Evolutionary conservation across 2,888 invertebrate species (phyloP), one percentile per base, ranked within the genome.

Genomic region (Leptinotarsa haldemani): DNA sequence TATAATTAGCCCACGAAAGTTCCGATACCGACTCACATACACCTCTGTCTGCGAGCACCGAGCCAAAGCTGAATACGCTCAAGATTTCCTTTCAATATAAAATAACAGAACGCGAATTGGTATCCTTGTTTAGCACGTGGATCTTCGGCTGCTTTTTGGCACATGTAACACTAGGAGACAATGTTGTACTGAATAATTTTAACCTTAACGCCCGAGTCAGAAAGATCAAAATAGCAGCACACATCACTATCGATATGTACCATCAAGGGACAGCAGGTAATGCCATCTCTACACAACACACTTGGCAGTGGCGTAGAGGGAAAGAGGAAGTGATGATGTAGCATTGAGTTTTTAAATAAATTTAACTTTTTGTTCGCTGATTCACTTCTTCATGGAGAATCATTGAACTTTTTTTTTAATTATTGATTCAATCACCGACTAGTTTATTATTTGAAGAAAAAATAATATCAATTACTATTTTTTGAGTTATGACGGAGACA

Each of bases 1-100:
- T 65, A 18, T 68, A 40, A 56, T 56, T 46, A 56, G 56, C 56
- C 18, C 46, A 56, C 56, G 64, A 67, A 67, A 50, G 18, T 69
- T 72, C 20, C 61, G 48, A 75, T 48, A 52, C 25, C 67, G 74
- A 75, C 70, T 74, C 78, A 78, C 76, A 74, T 74, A 65, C 74
- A 71, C 69, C 52, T 70, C 67, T 69, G 72, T 73, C 73, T 67
- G 71, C 72, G 47, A 71, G 63, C 68, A 65, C 65, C 76, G 78
- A 76, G 78, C 74, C 74, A 74, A 76, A 78, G 76, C 69, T 71
- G 68, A 25, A 16, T 56, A 15, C 13, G 13, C 53, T 65, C 20
- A 58, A 72, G 61, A 65, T 52, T 50, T 74, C 68, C 74, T 73
- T 72, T 68, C 65, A 48, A 73, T 74, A 69, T 76, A 40, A 40